Percentiles rank a stretch among this genome's conserved stretches.
Evolutionary conservation across 2,113 vertebrate species (phyloP).

Genomic region (Pelmatolapia mariae): DNA sequence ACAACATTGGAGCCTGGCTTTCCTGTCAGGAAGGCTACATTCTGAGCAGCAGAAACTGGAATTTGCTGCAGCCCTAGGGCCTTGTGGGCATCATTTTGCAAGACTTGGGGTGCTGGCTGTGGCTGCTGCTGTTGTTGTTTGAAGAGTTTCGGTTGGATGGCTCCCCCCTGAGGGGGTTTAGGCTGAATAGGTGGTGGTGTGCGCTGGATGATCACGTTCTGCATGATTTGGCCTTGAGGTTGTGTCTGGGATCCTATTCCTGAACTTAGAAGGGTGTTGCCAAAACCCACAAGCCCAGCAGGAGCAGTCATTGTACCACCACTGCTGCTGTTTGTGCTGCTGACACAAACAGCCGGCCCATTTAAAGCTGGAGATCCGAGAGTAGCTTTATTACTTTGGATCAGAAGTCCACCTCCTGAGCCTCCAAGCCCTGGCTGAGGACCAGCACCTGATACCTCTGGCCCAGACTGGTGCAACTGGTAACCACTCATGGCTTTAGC

Average conservation of each 20-base stretch:
- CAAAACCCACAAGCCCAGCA: slow-evolving; percentile 70
- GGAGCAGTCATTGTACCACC: slow-evolving; percentile 61
- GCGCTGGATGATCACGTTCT: slow-evolving; percentile 90
- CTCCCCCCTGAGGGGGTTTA: slow-evolving; percentile 81
- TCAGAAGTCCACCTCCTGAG: slow-evolving; percentile 78
- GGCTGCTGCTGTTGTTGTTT: slow-evolving; percentile 64
- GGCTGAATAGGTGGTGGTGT: slow-evolving; percentile 96
- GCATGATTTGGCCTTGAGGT: slow-evolving; percentile 80
- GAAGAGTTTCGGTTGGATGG: slow-evolving; percentile 87
- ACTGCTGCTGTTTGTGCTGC: slow-evolving; percentile 64
- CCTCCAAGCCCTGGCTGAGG: slow-evolving; percentile 72
- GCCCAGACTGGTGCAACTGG: slow-evolving; percentile 77
- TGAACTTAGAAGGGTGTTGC: slow-evolving; percentile 55
- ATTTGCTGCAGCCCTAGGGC: slow-evolving; percentile 78
- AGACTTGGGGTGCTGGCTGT: slow-evolving; percentile 68
- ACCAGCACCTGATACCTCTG: slow-evolving; percentile 72
- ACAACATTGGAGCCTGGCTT: slow-evolving; percentile 86
- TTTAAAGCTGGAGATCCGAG: slow-evolving; percentile 82
- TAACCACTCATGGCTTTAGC: slow-evolving; percentile 88
- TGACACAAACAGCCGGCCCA: slow-evolving; percentile 68
- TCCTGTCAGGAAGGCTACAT: slow-evolving; percentile 86
- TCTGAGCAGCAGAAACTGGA: slow-evolving; percentile 78
- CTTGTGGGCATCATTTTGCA: slow-evolving; percentile 81
- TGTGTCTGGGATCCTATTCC: slow-evolving; percentile 63
- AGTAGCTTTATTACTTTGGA: slow-evolving; percentile 82